Evolutionary conservation across 2,113 vertebrate genomes (phyloP).

Genomic region (Ibidorhyncha struthersii): DNA sequence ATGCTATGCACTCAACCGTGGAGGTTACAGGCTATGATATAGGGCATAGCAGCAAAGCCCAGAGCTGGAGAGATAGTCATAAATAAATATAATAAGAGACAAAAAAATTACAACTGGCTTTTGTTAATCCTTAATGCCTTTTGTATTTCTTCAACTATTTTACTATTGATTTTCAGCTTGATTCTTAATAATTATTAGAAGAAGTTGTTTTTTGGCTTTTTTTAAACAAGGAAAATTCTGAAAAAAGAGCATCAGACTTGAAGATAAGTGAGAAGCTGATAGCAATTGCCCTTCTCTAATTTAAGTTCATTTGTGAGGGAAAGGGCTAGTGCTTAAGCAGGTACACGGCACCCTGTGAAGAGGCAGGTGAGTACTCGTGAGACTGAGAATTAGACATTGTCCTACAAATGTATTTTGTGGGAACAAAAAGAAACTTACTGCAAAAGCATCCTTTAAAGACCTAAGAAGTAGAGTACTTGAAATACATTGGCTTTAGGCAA

Average conservation of each 20-base stretch:
- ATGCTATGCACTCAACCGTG: accelerated
- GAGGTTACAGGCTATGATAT: not conserved
- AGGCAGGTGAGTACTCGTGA: not conserved
- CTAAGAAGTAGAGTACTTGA: not conserved
- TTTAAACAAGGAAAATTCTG: not conserved
- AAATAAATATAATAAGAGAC: not conserved
- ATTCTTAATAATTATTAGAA: not conserved
- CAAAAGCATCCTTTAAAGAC: slow-evolving; percentile 1
- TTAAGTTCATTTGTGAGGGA: not conserved
- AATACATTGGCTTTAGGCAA: slow-evolving; percentile 24
- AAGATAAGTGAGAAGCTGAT: not conserved
- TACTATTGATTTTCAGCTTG: not conserved
- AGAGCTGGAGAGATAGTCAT: not conserved
- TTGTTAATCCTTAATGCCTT: not conserved
- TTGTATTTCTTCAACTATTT: not conserved
- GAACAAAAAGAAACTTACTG: not conserved
- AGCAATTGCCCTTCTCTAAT: not conserved
- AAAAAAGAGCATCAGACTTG: not conserved
- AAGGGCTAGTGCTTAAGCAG: not conserved
- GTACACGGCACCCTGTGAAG: not conserved
- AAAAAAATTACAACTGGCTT: not conserved
- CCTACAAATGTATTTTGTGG: not conserved
- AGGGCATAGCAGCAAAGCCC: not conserved
- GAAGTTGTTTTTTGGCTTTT: not conserved
- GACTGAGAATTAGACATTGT: not conserved